Base-by-base conservation (phyloP, 92 coral and sea anemone genomes). In the Montipora capitata region DNA sequence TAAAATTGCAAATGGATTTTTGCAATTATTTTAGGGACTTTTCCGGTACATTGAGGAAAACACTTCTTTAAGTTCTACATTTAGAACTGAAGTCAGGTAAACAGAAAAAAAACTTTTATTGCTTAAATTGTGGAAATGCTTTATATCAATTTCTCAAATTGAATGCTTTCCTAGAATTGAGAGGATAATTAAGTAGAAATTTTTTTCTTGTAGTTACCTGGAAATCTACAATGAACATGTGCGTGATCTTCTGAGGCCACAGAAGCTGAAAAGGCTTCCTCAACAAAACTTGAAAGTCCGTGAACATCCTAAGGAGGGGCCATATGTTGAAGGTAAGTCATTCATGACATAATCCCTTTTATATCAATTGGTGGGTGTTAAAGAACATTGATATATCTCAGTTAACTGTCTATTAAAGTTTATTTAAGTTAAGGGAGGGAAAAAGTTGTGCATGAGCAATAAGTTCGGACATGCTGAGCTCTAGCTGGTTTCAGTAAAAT, bases 211-310 rank as follows among this genome's bases (percentile, higher is more conserved):
- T 48, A 97, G 99, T 72, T 97, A 97, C 78, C 82, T 94, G 83
- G 99, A 97, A 78, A 97, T 97, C 85, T 97, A 97, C 88, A 97
- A 97, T 86, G 99, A 97, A 70, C 98, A 97, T 71, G 99, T 95
- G 20, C 76, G 98, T 64, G 99, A 97, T 65, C 71, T 97, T 63
- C 84, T 97, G 17, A 88, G 99, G 77, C 93, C 96, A 4, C 94
- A 89, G 68, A 92, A 91, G 52, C 85, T 92, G 42, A 88, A 95
- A 56, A 90, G 84, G 79, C 89, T 96, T 75, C 93, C 95, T 38
- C 98, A 96, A 79, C 96, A 94, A 62, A 95, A 89, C 80, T 51
- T 97, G 38, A 97, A 92, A 92, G 98, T 97, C 45, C 96, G 99
- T 10, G 99, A 97, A 63, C 99, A 97, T 74, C 99, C 99, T 10